Conservation (phyloP, 1,140 invertebrate genomes). For the Drosophila rufa region DNA sequence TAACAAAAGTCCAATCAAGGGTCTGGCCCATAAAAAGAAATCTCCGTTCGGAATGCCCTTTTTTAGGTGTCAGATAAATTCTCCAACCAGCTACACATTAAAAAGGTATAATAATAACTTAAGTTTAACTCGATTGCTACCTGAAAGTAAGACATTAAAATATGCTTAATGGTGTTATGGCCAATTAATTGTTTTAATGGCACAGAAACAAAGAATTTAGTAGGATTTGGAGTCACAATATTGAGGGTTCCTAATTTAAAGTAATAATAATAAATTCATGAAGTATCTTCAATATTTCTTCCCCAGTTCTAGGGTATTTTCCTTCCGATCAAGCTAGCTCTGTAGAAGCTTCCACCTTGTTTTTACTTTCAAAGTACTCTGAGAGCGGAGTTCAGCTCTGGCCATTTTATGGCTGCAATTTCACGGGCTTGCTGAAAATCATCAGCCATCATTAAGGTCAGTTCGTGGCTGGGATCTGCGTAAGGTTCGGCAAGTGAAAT, state of each 20-base stretch:
- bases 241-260: too few species aligned
- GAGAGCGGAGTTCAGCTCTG: constrained; percentile 17
- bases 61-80: background rate
- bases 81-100: background rate
- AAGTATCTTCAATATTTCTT: too few species aligned
- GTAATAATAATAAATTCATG: too few species aligned
- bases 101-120: background rate
- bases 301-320: constrained; percentile 1
- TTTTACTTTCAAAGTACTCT: constrained; percentile 69
- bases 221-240: background rate
- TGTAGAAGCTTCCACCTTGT: constrained; percentile 20
- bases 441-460: constrained; percentile 77
- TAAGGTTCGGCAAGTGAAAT: constrained; percentile 46
- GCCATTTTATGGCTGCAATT: constrained; percentile 68
- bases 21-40: background rate
- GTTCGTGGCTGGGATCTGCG: constrained; percentile 57
- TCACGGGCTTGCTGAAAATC: constrained; percentile 67
- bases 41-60: background rate
- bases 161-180: too few species aligned
- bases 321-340: background rate
- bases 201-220: background rate
- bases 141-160: background rate
- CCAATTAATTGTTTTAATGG: background rate
- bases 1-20: background rate
- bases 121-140: background rate